A percentile compares a stretch with the other conserved stretches of the same genome.
Evolutionary conservation across 1,140 invertebrate genomes (phyloP).

Genomic region (Ectropis grisescens): DNA sequence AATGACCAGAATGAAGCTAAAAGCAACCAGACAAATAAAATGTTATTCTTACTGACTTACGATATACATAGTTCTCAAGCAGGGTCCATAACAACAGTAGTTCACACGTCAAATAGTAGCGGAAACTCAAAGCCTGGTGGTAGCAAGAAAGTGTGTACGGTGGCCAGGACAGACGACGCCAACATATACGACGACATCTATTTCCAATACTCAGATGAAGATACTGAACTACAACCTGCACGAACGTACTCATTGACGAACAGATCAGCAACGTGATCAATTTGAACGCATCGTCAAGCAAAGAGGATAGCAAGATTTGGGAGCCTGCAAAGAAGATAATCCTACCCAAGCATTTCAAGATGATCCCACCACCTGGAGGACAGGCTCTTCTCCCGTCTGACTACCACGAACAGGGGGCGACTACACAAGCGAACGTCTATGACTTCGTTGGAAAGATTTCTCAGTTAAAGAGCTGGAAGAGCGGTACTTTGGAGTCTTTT

Average conservation of each 20-base stretch:
- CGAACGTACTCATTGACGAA: constrained; percentile 52
- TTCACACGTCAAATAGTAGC: constrained; percentile 55
- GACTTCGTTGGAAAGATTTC: constrained; percentile 51
- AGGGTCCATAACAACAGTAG: constrained; percentile 52
- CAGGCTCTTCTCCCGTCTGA: too few species aligned
- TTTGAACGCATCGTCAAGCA: constrained; percentile 57
- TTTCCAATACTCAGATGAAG: constrained; percentile 64
- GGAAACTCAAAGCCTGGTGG: constrained; percentile 58
- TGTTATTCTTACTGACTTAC: constrained; percentile 61
- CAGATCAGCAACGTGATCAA: constrained; percentile 64
- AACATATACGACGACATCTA: constrained; percentile 65
- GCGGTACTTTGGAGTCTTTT: constrained; percentile 40
- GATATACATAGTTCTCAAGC: constrained; percentile 59
- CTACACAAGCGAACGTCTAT: constrained; percentile 30
- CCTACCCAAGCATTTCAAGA: constrained; percentile 50
- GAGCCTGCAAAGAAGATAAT: constrained; percentile 54
- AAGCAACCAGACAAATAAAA: constrained; percentile 48
- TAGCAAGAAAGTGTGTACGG: constrained; percentile 58
- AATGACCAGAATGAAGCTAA: constrained; percentile 66
- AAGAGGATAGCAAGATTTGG: constrained; percentile 58
- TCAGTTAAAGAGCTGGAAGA: constrained; percentile 56
- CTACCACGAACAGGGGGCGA: too few species aligned
- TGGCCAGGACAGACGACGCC: constrained; percentile 45
- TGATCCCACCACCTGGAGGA: constrained; percentile 34
- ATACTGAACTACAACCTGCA: constrained; percentile 59